phyloP scores from a whole-genome alignment of 2,797 vertebrate species.

The Gorsachius magnificus region DNA sequence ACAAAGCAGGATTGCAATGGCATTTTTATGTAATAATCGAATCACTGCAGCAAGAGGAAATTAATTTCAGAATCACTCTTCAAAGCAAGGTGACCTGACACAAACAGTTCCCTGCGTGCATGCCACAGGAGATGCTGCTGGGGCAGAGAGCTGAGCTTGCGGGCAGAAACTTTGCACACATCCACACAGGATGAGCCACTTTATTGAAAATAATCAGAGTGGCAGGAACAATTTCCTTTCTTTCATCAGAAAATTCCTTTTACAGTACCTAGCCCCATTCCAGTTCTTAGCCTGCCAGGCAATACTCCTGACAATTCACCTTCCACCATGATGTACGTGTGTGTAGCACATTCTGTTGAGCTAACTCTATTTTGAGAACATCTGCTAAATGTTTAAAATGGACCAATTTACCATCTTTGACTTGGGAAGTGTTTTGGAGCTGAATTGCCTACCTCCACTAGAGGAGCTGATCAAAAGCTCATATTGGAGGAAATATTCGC shows the following conservation, averaged over 20 bases:
- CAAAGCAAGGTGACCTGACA: slow-evolving; percentile 2
- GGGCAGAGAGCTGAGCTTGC: neutral
- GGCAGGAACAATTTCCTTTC: slow-evolving; percentile 58
- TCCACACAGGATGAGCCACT: neutral
- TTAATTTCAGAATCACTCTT: neutral
- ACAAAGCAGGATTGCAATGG: neutral
- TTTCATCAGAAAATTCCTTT: slow-evolving; percentile 59
- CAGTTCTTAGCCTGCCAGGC: neutral
- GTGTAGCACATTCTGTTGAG: neutral
- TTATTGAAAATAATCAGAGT: slow-evolving; percentile 50
- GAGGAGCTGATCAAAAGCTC: neutral
- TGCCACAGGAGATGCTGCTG: neutral
- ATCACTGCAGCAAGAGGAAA: neutral
- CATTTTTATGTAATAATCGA: neutral
- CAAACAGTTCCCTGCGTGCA: neutral
- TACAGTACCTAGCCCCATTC: neutral
- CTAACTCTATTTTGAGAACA: neutral
- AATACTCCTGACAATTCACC: neutral
- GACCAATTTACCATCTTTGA: neutral
- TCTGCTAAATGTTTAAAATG: slow-evolving; percentile 25
- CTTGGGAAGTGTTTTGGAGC: neutral
- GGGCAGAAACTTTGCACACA: neutral
- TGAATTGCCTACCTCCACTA: neutral
- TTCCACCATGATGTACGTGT: neutral
- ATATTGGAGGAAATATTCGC: neutral